Evolutionary conservation across 2,888 invertebrate genomes (phyloP).

Genomic region (Thumatha senex): DNA sequence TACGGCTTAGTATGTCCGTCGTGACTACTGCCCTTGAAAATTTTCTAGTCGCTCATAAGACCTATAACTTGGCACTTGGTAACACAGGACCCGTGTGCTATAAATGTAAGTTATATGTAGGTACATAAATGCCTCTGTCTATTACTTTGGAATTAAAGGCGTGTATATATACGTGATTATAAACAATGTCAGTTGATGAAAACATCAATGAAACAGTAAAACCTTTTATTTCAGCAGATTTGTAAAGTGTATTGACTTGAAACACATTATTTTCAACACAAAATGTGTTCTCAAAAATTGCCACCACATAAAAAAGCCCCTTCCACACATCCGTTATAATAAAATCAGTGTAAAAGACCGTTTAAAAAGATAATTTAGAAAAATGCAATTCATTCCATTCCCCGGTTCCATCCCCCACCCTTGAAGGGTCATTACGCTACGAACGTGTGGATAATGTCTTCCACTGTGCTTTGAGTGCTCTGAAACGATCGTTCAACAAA

Average conservation of each 20-base stretch:
- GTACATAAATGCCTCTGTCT: too few species aligned
- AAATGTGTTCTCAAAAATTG: slow-evolving; percentile 6
- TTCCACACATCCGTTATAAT: slow-evolving; percentile 25
- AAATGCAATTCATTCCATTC: slow-evolving; percentile 37
- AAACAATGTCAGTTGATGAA: too few species aligned
- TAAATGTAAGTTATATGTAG: too few species aligned
- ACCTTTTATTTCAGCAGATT: background rate
- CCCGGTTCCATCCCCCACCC: slow-evolving; percentile 36
- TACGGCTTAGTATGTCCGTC: too few species aligned
- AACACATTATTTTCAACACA: background rate
- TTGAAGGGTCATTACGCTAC: slow-evolving; percentile 58
- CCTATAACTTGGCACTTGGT: too few species aligned
- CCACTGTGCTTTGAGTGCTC: slow-evolving; percentile 42
- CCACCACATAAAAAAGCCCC: slow-evolving; percentile 3
- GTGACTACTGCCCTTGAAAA: too few species aligned
- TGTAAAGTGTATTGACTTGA: background rate
- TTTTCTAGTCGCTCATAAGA: too few species aligned
- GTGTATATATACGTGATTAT: too few species aligned
- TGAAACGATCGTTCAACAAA: slow-evolving; percentile 49
- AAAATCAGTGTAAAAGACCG: slow-evolving; percentile 37
- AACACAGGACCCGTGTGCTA: too few species aligned
- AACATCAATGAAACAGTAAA: too few species aligned
- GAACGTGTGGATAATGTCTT: slow-evolving; percentile 68
- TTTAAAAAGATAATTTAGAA: slow-evolving; percentile 37
- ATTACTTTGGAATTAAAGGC: too few species aligned